Base-by-base conservation (phyloP, 2,888 invertebrate genomes). In the Thysanoteuthis rhombus region DNA sequence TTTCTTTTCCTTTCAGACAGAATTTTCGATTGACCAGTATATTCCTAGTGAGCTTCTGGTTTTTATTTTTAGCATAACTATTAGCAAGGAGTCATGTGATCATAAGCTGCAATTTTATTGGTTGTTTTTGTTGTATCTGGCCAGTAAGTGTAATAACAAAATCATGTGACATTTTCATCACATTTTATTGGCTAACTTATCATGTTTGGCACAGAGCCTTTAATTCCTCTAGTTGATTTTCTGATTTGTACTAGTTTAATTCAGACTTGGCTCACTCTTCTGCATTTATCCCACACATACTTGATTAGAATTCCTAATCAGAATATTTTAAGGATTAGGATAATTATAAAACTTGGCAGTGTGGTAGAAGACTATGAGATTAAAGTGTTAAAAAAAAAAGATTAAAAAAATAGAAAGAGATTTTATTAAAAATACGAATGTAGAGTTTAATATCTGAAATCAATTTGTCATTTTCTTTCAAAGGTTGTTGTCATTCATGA, bases 261-360 rank as follows among this genome's bases (percentile, higher is more conserved):
- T 75, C 75, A 75, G 16, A 16, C 75, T 75, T 75, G 75, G 75
- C 75, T n/a, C 75, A 36, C 16, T 75, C 16, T 36, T 75, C 75
- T n/a, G 12, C 75, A 75, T 75, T 75, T 75, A n/a, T 75, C 75
- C 75, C 75, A 75, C 75, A 75, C 75, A 75, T 75, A 75, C 75
- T 75, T 75, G 75, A 75, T 75, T 75, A 75, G 75, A 75, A 75
- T n/a, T n/a, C 75, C n/a, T 75, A 75, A 75, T 75, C 75, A 75
- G 75, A n/a, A 75, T 75, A 75, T 36, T 75, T 12, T 36, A 75
- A 75, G n/a, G 75, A 75, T 75, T 75, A n/a, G n/a, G 75, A 75
- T 75, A 75, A 75, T 75, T 16, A 75, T 75, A 75, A 75, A 75
- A n/a, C n/a, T 75, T 75, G 75, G 75, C 36, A 75, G 75, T 10